phyloP scores from a whole-genome alignment of 2,113 vertebrate genomes.

The Clarias macrocephalus region DNA sequence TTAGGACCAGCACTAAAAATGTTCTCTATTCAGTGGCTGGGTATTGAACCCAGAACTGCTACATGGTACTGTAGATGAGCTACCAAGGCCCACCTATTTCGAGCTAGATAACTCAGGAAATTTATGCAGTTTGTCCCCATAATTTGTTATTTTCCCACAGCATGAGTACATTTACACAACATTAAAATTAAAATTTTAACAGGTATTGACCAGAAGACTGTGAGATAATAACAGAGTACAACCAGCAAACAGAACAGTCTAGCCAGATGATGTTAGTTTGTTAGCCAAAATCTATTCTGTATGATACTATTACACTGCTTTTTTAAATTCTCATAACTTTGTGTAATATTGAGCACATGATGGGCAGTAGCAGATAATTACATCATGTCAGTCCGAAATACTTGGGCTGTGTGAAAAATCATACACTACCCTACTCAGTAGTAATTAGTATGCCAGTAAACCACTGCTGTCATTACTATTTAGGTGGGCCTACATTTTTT shows the following conservation, averaged over 20 bases:
- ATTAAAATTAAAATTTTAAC: not conserved
- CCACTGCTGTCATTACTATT: not conserved
- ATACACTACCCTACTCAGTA: slow-evolving; percentile 1
- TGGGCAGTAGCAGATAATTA: slow-evolving; percentile 3
- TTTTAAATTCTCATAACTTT: slow-evolving; percentile 3
- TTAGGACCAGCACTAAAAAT: too few species aligned
- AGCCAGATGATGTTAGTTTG: not conserved
- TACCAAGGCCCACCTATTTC: too few species aligned
- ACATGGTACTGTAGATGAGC: too few species aligned
- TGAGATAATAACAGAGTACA: not conserved
- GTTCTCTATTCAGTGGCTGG: too few species aligned
- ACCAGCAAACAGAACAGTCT: not conserved
- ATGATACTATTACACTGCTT: not conserved
- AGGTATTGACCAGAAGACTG: not conserved
- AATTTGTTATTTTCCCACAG: not conserved
- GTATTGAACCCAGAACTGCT: too few species aligned
- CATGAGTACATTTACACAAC: not conserved
- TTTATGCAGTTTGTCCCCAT: not conserved
- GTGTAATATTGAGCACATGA: not conserved
- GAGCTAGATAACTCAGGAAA: not conserved
- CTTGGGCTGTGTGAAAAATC: not conserved
- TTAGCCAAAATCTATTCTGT: not conserved
- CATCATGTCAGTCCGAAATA: slow-evolving; percentile 7
- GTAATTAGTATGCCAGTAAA: slow-evolving; percentile 6
- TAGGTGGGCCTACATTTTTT: not conserved